Percentiles rank a stretch among this genome's conserved stretches.
Conservation (phyloP, 2,113 vertebrate genomes). For the Reinhardtius hippoglossoides region DNA sequence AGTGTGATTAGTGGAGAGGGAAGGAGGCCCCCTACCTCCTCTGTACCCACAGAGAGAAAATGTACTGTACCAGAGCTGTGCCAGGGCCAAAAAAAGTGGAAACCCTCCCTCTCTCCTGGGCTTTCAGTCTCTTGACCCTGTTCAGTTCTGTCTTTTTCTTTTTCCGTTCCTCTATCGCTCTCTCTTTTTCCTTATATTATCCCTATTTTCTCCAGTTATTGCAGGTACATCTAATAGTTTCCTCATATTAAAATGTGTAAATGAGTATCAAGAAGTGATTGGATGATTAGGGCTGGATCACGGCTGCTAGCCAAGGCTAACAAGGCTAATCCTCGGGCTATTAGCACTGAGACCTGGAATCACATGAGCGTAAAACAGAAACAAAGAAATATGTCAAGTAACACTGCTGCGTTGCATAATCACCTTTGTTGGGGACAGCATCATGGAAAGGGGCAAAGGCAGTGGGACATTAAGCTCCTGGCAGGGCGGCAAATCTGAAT, state of each 20-base stretch:
- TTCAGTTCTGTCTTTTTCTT: slow-evolving; percentile 2
- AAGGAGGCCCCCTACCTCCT: slow-evolving; percentile 52
- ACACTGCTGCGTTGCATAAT: background rate
- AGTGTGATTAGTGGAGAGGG: slow-evolving; percentile 76
- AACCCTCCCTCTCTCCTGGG: background rate
- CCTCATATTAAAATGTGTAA: background rate
- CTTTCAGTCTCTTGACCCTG: slow-evolving; percentile 3
- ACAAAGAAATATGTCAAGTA: slow-evolving; percentile 8
- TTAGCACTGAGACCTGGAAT: slow-evolving; percentile 19
- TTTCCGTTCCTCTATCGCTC: slow-evolving; percentile 3
- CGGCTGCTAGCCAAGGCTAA: slow-evolving; percentile 21
- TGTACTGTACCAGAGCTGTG: slow-evolving; percentile 49
- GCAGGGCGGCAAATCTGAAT: background rate
- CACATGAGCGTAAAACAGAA: slow-evolving; percentile 35
- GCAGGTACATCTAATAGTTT: background rate
- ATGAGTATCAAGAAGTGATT: background rate
- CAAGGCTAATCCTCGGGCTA: slow-evolving; percentile 15
- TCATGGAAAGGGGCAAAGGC: background rate
- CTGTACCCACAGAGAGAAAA: slow-evolving; percentile 63
- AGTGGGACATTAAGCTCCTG: background rate
- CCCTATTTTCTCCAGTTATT: background rate
- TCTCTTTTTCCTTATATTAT: background rate
- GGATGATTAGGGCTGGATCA: slow-evolving; percentile 7
- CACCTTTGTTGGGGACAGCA: background rate
- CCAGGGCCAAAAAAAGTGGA: slow-evolving; percentile 38